These are phyloP conservation scores for Drosophila neotestacea DNA, from an alignment of 2,888 invertebrate species.

Conservation along the genomic window DNA sequence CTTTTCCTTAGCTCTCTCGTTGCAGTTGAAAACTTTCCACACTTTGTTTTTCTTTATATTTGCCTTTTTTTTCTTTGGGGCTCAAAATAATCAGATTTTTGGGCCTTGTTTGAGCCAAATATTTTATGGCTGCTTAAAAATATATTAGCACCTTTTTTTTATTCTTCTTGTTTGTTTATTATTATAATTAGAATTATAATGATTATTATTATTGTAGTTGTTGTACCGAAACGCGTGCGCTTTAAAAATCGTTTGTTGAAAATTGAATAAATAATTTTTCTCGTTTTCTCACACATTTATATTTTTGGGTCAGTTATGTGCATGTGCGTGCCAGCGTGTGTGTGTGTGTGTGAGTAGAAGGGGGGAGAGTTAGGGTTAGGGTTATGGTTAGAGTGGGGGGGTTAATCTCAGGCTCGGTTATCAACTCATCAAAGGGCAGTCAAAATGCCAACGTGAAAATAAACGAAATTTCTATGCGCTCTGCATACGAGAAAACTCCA, in stretches of 20 bases:
- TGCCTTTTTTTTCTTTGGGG: background rate
- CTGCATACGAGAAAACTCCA: conserved; percentile 31
- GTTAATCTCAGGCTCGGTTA: conserved; percentile 57
- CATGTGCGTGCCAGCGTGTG: conserved; percentile 3
- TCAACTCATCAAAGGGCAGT: conserved; percentile 74
- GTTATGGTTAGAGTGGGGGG: background rate
- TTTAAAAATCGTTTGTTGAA: conserved; percentile 38
- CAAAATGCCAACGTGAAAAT: conserved; percentile 70
- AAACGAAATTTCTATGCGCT: conserved; percentile 64
- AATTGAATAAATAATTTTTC: conserved; percentile 31
- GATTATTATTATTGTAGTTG: conserved; percentile 18
- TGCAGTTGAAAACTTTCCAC: conserved; percentile 52
- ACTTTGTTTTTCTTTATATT: conserved; percentile 19
- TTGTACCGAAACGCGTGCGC: conserved; percentile 52
- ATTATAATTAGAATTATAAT: conserved; percentile 21
- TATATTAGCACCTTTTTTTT: conserved; percentile 68
- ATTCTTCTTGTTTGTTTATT: conserved; percentile 35
- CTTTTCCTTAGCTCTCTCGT: conserved; percentile 35
- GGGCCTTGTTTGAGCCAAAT: conserved; percentile 45
- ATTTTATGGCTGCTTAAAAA: conserved; percentile 48
- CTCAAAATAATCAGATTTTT: conserved; percentile 20
- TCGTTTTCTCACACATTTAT: conserved; percentile 40
- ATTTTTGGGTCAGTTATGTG: conserved; percentile 23
- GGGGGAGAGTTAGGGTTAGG: background rate
- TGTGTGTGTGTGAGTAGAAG: conserved; percentile 6